Base-by-base conservation (phyloP, 2,113 vertebrate species). In the Cyprinodon tularosa region DNA sequence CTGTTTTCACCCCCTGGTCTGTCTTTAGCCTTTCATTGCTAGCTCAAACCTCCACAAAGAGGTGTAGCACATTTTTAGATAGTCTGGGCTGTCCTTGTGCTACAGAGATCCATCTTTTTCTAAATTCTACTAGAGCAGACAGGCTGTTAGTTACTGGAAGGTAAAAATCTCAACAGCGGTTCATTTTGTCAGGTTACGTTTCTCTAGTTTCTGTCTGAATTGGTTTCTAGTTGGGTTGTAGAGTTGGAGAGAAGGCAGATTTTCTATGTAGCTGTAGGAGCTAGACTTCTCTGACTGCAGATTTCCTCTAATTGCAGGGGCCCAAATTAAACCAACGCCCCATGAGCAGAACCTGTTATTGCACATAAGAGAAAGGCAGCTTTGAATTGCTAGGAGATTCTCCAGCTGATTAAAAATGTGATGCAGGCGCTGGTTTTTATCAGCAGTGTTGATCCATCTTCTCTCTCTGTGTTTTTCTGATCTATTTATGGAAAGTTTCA, bases 361-460 rank as follows among this genome's bases (percentile, higher is more conserved):
- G 0, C 45, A 76, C 70, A 20, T 12, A 1, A 36, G 36, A 48
- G 0, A 44, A 48, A 14, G 4, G 11, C 36, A 70, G 50, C 62
- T 61, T 36, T 22, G 29, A 14, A 38, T 45, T 68, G 20, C 60
- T 74, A 13, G 5, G 3, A 39, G 66, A 0, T 1, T 40, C n/a
- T 72, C 68, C n/a, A 36, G 60, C 8, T n/a, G 50, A n/a, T 57
- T 57, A 48, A 14, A 4, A 63, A 15, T 8, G 12, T 60, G 74
- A 42, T 64, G 22, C 50, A 69, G 62, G 12, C 59, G n/a, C 13
- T 14, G 48, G 12, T 82, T 7, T 82, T 7, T 50, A 15, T 68
- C 50, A 29, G 1, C 13, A 65, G 4, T 8, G 20, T 62, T n/a
- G 17, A 71, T 12, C 7, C 9, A 39, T 42, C 39, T 22, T 39